Evolutionary conservation across 2,797 vertebrate genomes (phyloP), one percentile per base, ranked within the genome.

Genomic region (Sebastes trivittatus): DNA sequence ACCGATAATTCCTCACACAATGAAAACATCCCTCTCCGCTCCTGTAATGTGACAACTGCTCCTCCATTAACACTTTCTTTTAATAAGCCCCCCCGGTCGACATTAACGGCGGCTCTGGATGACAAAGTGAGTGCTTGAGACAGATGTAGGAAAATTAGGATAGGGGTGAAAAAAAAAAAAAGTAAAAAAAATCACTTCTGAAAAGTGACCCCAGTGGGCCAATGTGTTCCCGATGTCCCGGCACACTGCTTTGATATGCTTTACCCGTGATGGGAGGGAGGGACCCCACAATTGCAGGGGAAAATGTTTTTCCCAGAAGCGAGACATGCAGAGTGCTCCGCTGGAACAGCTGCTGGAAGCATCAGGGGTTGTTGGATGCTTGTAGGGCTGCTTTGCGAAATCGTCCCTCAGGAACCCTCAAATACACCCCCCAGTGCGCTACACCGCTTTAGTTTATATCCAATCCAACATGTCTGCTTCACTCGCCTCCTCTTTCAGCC

Each of bases 291-390:
- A 22, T 67, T 75, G 77, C 76, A 88, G 56, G 81, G 78, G 88
- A 74, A 91, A 90, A 95, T 93, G 90, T 83, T 80, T 94, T 94
- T 94, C 78, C 82, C 94, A 95, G 94, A 80, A 83, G 66, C 8
- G 7, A 75, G 66, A 80, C 81, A 60, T 64, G 81, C 38, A 55
- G 62, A 58, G 82, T 4, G 49, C 70, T 77, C 25, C 16, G 11
- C 36, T 73, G 72, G 56, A 89, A 81, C 94, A 94, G 92, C 94
- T 95, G 95, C 81, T 93, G 87, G 80, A 93, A 61, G 80, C 84
- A 95, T 95, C 92, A 94, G 75, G 70, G 18, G 69, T 18, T 49
- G 75, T 72, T 72, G 78, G 80, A 86, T 74, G 81, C 82, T 91
- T 84, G 75, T 79, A 78, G 83, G 76, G 81, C 71, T 74, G 75